Evolutionary conservation across 2,797 vertebrate genomes (phyloP).

Genomic region (Anguilla anguilla): DNA sequence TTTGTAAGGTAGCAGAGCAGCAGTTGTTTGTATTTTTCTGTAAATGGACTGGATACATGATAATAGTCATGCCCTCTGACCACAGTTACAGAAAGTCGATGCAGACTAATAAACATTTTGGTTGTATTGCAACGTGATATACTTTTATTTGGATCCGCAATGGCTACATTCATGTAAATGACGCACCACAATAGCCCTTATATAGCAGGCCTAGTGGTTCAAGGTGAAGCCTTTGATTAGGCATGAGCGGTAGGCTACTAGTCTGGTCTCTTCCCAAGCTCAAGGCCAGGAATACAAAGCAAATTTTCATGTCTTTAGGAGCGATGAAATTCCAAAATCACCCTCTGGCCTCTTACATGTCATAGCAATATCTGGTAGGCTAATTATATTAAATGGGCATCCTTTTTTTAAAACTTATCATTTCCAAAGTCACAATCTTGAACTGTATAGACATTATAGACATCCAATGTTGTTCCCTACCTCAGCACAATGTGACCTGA

Average conservation of each 20-base stretch:
- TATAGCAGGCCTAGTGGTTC: conserved; percentile 33
- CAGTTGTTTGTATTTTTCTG: not conserved
- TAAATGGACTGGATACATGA: not conserved
- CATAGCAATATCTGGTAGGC: conserved; percentile 45
- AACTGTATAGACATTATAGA: conserved; percentile 27
- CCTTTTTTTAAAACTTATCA: not conserved
- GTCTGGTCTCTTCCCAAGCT: conserved; percentile 46
- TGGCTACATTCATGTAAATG: conserved; percentile 46
- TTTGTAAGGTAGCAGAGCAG: not conserved
- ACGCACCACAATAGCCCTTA: conserved; percentile 29
- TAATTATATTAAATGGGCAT: conserved; percentile 28
- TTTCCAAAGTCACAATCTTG: conserved; percentile 20
- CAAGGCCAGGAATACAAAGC: conserved; percentile 27
- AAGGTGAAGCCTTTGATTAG: conserved; percentile 46
- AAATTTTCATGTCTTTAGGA: not conserved
- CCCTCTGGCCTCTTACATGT: conserved; percentile 35
- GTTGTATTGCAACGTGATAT: conserved; percentile 24
- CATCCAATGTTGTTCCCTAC: conserved; percentile 38
- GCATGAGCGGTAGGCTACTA: conserved; percentile 42
- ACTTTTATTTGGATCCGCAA: conserved; percentile 48
- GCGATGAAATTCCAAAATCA: conserved; percentile 31
- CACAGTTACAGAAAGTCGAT: not conserved
- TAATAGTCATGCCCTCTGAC: conserved; percentile 16
- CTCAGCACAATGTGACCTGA: conserved; percentile 43
- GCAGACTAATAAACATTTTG: not conserved